Base-by-base conservation (phyloP, 2,113 vertebrate genomes). In the Corydoras maculifer region DNA sequence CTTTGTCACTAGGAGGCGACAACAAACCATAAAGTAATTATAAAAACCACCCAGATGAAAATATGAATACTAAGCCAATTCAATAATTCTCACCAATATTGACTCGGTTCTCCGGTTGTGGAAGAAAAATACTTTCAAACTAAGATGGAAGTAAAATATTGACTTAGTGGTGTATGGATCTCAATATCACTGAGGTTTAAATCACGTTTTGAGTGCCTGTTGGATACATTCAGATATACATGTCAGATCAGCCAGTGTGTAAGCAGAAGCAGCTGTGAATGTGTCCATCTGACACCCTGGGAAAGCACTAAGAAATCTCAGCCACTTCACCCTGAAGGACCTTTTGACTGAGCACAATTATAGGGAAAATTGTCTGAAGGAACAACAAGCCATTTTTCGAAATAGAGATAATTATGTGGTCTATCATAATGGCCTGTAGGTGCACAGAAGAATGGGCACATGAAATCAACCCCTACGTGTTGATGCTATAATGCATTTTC, bases 211-310 rank as follows among this genome's bases (percentile, higher is more conserved):
- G 55, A 58, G 43, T 13, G 60, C 61, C 31, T 68, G 64, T 68
- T 65, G 64, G 25, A 50, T 75, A 67, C 64, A 49, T 63, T 58
- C 53, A 14, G 69, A 18, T 67, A 55, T 60, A 30, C 75, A 65
- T 73, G 83, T 88, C 82, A 87, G 83, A 81, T 75, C 84, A 89
- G 73, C 82, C 83, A 80, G 70, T 86, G 84, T 68, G 83, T 85
- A 71, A 88, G 86, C 82, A 87, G 78, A 68, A 61, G 77, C 61
- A 73, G 73, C 80, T 60, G 77, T 77, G 84, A 82, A 73, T 77
- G 76, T 71, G 54, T 82, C 72, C 83, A 90, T 84, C 83, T 30
- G 83, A 90, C 85, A 90, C 88, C 85, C 83, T 89, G 89, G 85
- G 87, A 90, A 89, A 86, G 74, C 29, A 62, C 18, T 18, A 43